Evolutionary conservation across 2,797 vertebrate species (phyloP), one percentile per base, ranked within the genome.

Genomic region (Acanthurus tractus): DNA sequence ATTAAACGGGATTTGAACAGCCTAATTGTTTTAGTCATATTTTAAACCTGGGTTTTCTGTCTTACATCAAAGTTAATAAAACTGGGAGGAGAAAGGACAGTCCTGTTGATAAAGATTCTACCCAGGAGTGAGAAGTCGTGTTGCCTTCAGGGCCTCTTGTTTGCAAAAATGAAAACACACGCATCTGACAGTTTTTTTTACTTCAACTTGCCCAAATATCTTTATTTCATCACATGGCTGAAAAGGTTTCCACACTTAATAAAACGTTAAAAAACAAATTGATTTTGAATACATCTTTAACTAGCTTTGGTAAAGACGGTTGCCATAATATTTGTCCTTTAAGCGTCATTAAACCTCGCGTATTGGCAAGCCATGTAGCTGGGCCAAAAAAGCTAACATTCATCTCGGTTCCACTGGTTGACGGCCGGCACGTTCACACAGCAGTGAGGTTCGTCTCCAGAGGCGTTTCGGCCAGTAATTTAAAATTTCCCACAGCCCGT

Each of bases 111-210:
- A 50, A 48, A 3, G 17, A 6, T 6, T 12, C n/a, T 6, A 3
- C 6, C 25, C 5, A 29, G 14, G 10, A 48, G 4, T 15, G 4
- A 34, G 17, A 22, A 15, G 8, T 4, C 17, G 3, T 62, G 63
- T 20, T 56, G 63, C 69, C 17, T 71, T 78, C 76, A 55, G 1
- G 48, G 20, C 1, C 11, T 2, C 12, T 12, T 48, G 46, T 71
- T 46, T 12, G 36, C 38, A 34, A 34, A 34, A 34, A 34, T 34
- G 29, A 34, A 34, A 34, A 34, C 29, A 29, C 29, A 34, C 29
- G 29, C 29, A 34, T 34, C 29, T 34, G 29, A 34, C 29, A 34
- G 29, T 34, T 34, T 34, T 34, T 6, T 34, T 34, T 5, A 48
- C 18, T 48, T 56, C 13, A 52, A 36, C 6, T 50, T 10, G 10